phyloP scores from a whole-genome alignment of 2,113 vertebrate species.

The Cebidichthys violaceus region DNA sequence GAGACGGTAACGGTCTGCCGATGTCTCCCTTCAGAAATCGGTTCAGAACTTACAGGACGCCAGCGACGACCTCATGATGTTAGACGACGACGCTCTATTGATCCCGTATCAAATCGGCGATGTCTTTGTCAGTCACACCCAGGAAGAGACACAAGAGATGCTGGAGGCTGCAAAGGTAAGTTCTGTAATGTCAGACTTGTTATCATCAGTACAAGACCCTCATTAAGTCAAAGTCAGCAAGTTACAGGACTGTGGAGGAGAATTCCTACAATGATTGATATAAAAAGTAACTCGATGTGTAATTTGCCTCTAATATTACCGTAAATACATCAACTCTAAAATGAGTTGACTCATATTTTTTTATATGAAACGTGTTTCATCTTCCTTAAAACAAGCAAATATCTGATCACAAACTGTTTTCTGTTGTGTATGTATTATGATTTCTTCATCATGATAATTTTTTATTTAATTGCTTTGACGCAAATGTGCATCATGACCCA shows the following conservation, averaged over 20 bases:
- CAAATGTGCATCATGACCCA: no score
- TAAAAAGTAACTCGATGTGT: background rate
- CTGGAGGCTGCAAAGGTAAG: constrained; percentile 94
- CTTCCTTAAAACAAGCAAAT: background rate
- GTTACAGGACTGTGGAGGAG: background rate
- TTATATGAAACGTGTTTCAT: background rate
- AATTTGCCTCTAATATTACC: background rate
- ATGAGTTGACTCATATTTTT: background rate
- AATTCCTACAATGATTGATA: background rate
- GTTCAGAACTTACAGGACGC: constrained; percentile 97
- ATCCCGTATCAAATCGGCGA: constrained; percentile 97
- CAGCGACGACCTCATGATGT: constrained; percentile 94
- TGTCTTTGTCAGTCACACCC: constrained; percentile 95
- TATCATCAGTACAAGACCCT: background rate
- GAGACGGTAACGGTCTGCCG: background rate
- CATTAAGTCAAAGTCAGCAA: background rate
- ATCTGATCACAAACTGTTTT: background rate
- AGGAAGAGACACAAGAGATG: constrained; percentile 96
- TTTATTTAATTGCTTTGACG: no score
- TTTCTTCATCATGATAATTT: no score
- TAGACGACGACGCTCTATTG: constrained; percentile 89
- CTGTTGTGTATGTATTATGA: background rate
- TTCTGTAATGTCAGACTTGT: background rate
- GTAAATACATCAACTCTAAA: background rate
- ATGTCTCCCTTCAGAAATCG: constrained; percentile 86